These are phyloP conservation scores for Rhagophthalmus giganteus DNA, from an alignment of 2,888 invertebrate species.

Conservation along the genomic window DNA sequence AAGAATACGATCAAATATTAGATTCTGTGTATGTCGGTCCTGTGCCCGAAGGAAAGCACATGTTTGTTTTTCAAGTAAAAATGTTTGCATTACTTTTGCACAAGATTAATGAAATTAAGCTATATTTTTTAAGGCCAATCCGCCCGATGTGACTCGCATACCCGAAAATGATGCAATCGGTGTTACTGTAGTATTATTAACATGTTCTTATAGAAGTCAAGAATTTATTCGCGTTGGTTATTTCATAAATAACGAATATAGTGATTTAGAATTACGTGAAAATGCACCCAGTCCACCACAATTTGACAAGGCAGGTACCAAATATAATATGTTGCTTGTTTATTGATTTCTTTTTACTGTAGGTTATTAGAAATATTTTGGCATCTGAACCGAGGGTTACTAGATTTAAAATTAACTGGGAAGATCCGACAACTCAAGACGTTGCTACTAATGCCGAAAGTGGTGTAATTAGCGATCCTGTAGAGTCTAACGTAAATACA, in stretches of 20 bases:
- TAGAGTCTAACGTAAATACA: slow-evolving; percentile 2
- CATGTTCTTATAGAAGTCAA: slow-evolving; percentile 86
- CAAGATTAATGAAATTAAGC: too few species aligned
- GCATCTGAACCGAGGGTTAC: slow-evolving; percentile 94
- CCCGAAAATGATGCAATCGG: slow-evolving; percentile 97
- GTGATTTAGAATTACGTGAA: slow-evolving; percentile 88
- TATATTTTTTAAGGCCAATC: slow-evolving; percentile 88
- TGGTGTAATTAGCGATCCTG: background rate
- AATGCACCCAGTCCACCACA: slow-evolving; percentile 91
- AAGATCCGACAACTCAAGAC: slow-evolving; percentile 64
- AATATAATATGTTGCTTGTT: too few species aligned
- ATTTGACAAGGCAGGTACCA: slow-evolving; percentile 84
- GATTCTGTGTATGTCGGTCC: slow-evolving; percentile 99
- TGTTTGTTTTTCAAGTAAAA: slow-evolving; percentile 87
- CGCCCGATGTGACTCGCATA: slow-evolving; percentile 91
- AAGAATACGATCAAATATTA: slow-evolving; percentile 93
- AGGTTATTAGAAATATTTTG: slow-evolving; percentile 75
- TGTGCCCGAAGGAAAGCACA: slow-evolving; percentile 93
- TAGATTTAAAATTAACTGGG: slow-evolving; percentile 97
- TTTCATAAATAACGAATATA: slow-evolving; percentile 97
- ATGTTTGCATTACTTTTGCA: slow-evolving; percentile 2
- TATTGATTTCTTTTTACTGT: too few species aligned
- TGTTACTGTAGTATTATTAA: slow-evolving; percentile 94
- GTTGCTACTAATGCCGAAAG: slow-evolving; percentile 40
- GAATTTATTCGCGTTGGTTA: slow-evolving; percentile 98